phyloP scores from a whole-genome alignment of 2,113 vertebrate species.

The Sapayoa aenigma region DNA sequence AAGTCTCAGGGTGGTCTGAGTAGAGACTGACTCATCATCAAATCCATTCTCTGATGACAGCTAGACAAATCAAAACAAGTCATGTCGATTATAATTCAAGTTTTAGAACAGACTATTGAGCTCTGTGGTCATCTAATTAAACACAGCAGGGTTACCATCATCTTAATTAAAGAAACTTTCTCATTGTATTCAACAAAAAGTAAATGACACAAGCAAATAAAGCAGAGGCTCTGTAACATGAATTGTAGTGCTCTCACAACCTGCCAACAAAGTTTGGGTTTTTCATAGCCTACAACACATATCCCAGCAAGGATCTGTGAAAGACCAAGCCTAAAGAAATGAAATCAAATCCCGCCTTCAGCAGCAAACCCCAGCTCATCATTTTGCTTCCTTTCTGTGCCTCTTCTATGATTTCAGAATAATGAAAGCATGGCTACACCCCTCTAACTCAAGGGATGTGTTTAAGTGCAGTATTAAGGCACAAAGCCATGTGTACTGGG shows the following conservation, averaged over 20 bases:
- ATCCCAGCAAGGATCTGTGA: neutral
- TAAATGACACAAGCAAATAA: neutral
- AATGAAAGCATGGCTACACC: neutral
- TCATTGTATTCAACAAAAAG: neutral
- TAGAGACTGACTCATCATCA: constrained; percentile 21
- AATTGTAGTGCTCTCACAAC: neutral
- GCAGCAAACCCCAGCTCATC: neutral
- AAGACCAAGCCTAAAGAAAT: neutral
- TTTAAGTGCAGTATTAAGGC: neutral
- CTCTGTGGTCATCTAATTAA: constrained; percentile 40
- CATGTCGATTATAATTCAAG: constrained; percentile 17
- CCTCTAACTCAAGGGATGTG: neutral
- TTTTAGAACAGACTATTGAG: neutral
- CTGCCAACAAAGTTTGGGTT: neutral
- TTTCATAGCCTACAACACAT: neutral
- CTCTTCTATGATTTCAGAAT: neutral
- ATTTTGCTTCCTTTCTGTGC: neutral
- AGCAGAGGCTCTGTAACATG: neutral
- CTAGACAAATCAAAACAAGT: constrained; percentile 41
- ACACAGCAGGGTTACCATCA: neutral
- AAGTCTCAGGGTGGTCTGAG: neutral
- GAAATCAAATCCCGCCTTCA: neutral
- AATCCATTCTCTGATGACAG: constrained; percentile 24
- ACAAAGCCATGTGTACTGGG: neutral
- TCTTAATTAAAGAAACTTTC: constrained; percentile 42